Evolutionary conservation across 2,797 vertebrate species (phyloP), one percentile per base, ranked within the genome.

Genomic region (Cossypha dichroa): DNA sequence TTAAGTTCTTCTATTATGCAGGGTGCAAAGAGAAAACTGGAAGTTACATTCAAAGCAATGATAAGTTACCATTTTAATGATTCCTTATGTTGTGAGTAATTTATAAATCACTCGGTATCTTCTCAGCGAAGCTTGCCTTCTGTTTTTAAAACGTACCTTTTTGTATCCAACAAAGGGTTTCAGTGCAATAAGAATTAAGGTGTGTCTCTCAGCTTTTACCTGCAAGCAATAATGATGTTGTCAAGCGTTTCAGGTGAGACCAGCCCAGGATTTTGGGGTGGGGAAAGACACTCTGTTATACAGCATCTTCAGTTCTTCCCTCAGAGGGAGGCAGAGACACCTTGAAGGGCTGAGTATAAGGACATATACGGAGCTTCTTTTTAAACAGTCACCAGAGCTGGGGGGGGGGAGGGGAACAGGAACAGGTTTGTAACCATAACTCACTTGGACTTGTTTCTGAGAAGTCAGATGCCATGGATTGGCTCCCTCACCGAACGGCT

Each of bases 151-250:
- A 95, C 10, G 88, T 97, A 84, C 93, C 95, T 88, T 96, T 97
- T 96, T 88, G 72, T 97, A 97, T 95, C 96, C 97, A 96, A 97
- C 97, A 97, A 98, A 98, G 97, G 96, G 97, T 98, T 98, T 98
- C 98, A 98, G 94, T 97, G 97, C 98, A 98, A 95, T 97, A 98
- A 98, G 98, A 98, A 98, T 97, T 97, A 97, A 98, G 98, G 98
- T 97, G 98, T 98, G 98, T 98, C 98, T 98, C 98, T 74, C 60
- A 70, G 96, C 93, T 97, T 97, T 97, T 98, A 97, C 96, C 98
- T 98, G 94, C 94, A 94, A 98, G 96, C 95, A 96, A 97, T 97
- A 97, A 98, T 98, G 97, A 98, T 98, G 98, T 97, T 97, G 97
- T 97, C 97, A 97, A 98, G 97, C 92, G 25, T 98, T 98, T 97